A percentile compares a stretch with the other conserved stretches of the same genome.
These are phyloP conservation scores for Thymelicus lineola DNA, from an alignment of 2,888 invertebrate genomes.

Conservation along the genomic window DNA sequence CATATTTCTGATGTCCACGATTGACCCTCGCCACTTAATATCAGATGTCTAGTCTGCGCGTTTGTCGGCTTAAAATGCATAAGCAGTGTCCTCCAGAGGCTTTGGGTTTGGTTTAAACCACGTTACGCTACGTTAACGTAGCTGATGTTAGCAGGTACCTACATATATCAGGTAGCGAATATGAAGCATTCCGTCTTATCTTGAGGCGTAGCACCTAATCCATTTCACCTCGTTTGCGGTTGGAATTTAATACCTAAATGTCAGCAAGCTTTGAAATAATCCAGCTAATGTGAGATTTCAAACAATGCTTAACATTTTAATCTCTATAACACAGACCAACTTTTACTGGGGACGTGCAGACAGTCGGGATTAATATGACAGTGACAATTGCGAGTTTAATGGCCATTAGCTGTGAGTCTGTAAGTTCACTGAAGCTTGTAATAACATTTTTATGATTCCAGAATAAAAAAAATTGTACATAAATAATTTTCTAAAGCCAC, in stretches of 20 bases:
- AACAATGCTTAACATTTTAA: slow-evolving; percentile 30
- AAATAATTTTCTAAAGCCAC: no score
- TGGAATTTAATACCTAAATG: neutral
- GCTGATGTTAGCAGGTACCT: no score
- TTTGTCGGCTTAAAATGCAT: no score
- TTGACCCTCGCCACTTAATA: no score
- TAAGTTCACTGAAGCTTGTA: slow-evolving; percentile 18
- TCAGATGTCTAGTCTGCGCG: no score
- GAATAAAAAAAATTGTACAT: neutral
- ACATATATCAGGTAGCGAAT: no score
- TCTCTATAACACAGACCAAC: slow-evolving; percentile 8
- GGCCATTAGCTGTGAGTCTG: slow-evolving; percentile 6
- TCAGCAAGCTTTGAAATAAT: slow-evolving; percentile 9
- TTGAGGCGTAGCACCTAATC: neutral
- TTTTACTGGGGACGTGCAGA: slow-evolving; percentile 30
- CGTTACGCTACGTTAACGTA: no score
- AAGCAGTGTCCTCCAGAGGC: no score
- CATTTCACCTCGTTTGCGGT: neutral
- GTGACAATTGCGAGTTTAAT: slow-evolving; percentile 32
- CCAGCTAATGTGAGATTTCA: slow-evolving; percentile 14
- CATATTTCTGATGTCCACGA: no score
- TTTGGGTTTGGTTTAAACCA: no score
- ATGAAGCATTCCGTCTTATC: no score
- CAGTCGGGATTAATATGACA: slow-evolving; percentile 30
- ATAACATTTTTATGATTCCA: neutral